These are phyloP conservation scores for Cyanocitta stelleri DNA, from an alignment of 2,113 vertebrate genomes.

Conservation along the genomic window DNA sequence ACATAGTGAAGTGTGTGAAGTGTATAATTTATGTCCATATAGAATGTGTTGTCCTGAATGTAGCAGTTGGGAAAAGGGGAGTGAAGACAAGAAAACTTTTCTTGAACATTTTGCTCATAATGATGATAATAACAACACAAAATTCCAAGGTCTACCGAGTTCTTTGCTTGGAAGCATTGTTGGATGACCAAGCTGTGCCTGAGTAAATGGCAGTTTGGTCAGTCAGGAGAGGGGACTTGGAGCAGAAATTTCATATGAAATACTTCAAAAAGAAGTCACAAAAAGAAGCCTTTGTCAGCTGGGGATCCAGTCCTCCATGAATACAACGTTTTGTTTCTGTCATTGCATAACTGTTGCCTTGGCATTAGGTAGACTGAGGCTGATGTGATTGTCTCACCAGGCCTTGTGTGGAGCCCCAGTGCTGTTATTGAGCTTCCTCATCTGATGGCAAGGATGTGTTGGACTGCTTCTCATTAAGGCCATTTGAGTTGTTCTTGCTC, in stretches of 20 bases:
- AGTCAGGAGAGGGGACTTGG: neutral
- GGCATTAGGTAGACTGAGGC: neutral
- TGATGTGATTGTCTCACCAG: neutral
- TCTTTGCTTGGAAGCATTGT: neutral
- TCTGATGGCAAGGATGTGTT: neutral
- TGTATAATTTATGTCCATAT: neutral
- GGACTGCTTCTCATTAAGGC: neutral
- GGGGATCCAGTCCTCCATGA: neutral
- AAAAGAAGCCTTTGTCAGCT: slow-evolving; percentile 16
- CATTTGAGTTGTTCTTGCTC: neutral
- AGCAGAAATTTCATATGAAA: neutral
- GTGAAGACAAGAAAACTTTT: neutral
- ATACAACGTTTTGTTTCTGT: neutral
- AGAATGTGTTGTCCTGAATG: neutral
- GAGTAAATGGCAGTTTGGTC: neutral
- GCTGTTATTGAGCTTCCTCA: neutral
- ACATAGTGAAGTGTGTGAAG: neutral
- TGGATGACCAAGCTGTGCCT: neutral
- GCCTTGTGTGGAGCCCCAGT: neutral
- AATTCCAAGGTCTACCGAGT: neutral
- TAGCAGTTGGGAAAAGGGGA: neutral
- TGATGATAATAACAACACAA: neutral
- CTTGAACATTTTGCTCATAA: neutral
- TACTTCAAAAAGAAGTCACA: neutral
- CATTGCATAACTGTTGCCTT: slow-evolving; percentile 20